phyloP scores from a whole-genome alignment of 2,797 vertebrate species.

The Hoplostethus mediterraneus region DNA sequence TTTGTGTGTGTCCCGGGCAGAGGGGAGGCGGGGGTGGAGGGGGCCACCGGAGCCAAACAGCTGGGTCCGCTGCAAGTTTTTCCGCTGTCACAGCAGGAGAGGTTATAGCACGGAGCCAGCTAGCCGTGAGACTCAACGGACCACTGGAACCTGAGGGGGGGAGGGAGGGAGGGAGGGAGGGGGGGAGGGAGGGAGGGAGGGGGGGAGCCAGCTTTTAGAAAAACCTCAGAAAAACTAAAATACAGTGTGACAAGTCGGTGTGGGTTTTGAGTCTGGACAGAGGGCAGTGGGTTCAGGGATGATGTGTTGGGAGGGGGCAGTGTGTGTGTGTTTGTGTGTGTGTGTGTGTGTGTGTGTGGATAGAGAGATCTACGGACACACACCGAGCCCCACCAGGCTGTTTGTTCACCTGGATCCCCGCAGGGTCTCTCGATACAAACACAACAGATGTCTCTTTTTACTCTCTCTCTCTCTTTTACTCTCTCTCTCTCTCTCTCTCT shows the following conservation, averaged over 20 bases:
- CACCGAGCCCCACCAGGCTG: constrained; percentile 9
- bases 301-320: constrained; percentile 13
- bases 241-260: no score
- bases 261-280: background rate
- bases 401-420: constrained; percentile 51
- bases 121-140: no score
- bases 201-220: no score
- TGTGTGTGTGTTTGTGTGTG: constrained; percentile 10
- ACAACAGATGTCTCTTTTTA: background rate
- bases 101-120: constrained; percentile 8
- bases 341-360: background rate
- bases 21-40: background rate
- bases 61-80: constrained; percentile 34
- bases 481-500: background rate
- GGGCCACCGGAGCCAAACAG: constrained; percentile 4
- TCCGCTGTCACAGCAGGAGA: constrained; percentile 28
- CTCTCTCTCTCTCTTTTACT: background rate
- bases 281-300: constrained; percentile 19
- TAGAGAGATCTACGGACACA: background rate
- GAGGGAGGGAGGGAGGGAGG: no score
- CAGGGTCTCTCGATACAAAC: constrained; percentile 27
- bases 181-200: no score
- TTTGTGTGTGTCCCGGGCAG: constrained; percentile 12
- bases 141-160: no score
- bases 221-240: no score